A percentile compares a stretch with the other conserved stretches of the same genome.
phyloP scores from a whole-genome alignment of 2,113 vertebrate genomes.

The Lipotes vexillifer region DNA sequence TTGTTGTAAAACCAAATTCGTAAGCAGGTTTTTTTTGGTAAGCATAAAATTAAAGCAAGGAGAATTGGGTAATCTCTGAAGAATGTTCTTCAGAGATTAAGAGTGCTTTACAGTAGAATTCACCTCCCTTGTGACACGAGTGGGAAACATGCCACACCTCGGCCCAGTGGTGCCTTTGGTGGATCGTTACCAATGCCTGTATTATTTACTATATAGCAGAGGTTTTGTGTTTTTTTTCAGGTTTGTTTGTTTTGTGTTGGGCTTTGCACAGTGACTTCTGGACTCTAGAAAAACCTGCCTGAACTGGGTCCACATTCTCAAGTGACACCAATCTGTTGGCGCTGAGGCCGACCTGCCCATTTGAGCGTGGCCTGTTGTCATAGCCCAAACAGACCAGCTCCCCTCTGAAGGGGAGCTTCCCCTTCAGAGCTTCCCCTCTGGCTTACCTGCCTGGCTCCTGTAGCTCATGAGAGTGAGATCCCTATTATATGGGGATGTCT shows the following conservation, averaged over 20 bases:
- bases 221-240: not conserved
- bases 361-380: not conserved
- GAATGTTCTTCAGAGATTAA: too few relatives aligned
- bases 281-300: not conserved
- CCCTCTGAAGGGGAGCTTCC: not conserved
- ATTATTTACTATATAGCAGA: not conserved
- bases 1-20: not conserved
- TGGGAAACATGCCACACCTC: not conserved
- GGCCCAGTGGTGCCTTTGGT: not conserved
- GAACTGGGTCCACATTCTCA: not conserved
- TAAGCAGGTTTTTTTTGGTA: not conserved
- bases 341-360: not conserved
- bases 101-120: not conserved
- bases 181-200: not conserved
- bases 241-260: not conserved
- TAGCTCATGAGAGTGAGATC: not conserved
- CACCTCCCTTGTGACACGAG: not conserved
- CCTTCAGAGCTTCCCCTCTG: too few relatives aligned
- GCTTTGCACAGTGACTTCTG: not conserved
- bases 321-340: not conserved
- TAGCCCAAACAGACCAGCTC: not conserved
- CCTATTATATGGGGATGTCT: not conserved
- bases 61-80: not conserved
- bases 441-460: not conserved
- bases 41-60: conserved; percentile 8